Conservation (phyloP, 2,797 vertebrate genomes). For the Falco concolor region DNA sequence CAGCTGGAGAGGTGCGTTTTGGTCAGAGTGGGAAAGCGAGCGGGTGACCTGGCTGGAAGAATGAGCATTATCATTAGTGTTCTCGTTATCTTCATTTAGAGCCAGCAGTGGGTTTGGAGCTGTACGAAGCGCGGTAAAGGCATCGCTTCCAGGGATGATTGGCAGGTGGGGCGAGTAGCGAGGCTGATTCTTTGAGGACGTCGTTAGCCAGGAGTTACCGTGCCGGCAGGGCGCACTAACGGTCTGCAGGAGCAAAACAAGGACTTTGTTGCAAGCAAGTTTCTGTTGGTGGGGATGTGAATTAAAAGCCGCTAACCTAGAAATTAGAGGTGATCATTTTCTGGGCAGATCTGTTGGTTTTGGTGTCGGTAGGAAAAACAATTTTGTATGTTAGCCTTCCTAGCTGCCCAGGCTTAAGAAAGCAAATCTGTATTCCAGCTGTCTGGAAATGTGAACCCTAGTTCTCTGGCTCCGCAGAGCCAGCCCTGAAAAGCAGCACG, state of each 20-base stretch:
- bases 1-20: neutral
- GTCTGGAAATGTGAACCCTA: neutral
- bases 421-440: neutral
- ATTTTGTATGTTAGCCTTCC: neutral
- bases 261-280: neutral
- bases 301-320: neutral
- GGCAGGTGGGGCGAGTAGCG: neutral
- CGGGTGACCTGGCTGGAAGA: neutral
- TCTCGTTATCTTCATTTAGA: neutral
- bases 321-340: neutral
- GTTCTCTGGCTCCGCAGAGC: neutral
- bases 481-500: neutral
- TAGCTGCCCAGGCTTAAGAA: neutral
- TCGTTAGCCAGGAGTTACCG: neutral
- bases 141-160: neutral
- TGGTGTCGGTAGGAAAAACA: neutral
- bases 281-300: neutral
- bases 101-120: neutral
- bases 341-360: neutral
- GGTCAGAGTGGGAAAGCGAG: neutral
- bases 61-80: neutral
- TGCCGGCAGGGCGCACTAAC: neutral
- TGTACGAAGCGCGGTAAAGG: neutral
- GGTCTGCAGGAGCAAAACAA: neutral
- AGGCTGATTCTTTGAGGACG: neutral